Evolutionary conservation across 2,888 invertebrate species (phyloP), one percentile per base, ranked within the genome.

Genomic region (Buathra laborator): DNA sequence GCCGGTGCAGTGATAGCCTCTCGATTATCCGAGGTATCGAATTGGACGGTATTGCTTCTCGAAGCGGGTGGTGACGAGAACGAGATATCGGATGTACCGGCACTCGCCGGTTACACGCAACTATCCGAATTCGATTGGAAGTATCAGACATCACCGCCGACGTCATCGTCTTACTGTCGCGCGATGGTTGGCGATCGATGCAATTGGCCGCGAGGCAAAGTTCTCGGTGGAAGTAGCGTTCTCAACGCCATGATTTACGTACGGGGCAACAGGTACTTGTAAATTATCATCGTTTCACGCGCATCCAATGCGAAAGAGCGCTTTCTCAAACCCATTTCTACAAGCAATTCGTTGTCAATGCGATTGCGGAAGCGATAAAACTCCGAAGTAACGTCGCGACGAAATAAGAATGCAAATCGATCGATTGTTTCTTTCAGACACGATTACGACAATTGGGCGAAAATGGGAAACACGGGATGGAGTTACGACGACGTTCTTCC

Each of bases 211-310:
- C 95, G 99, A 86, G 99, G 99, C 74, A 98, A 98, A 93, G 98
- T 97, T 19, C 95, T 98, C 29, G 98, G 98, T 32, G 98, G 99
- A 14, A 96, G 97, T 79, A 97, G 97, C 90, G 97, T 98, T 1
- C 95, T 98, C 0, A 98, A 98, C 93, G 97, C 97, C 14, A 98
- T 99, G 98, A 96, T 98, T 48, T 99, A 99, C 94, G 96, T 98
- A 12, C 95, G 99, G 74, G 98, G 98, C 75, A 98, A 98, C 91
- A 95, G 96, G 88, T 96, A 96, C 86, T 85, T 82, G 51, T 29
- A 66, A 16, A 64, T 56, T 16, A 59, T 67, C 2, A 68, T 19
- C 32, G 24, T 24, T 24, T 1, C 24, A 19, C n/a, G 43, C 16
- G 9, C 51, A 9, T 16, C 7, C 51, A 16, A 53, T 24, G 24